Conservation (phyloP, 2,888 invertebrate species). For the Tipula lateralis region DNA sequence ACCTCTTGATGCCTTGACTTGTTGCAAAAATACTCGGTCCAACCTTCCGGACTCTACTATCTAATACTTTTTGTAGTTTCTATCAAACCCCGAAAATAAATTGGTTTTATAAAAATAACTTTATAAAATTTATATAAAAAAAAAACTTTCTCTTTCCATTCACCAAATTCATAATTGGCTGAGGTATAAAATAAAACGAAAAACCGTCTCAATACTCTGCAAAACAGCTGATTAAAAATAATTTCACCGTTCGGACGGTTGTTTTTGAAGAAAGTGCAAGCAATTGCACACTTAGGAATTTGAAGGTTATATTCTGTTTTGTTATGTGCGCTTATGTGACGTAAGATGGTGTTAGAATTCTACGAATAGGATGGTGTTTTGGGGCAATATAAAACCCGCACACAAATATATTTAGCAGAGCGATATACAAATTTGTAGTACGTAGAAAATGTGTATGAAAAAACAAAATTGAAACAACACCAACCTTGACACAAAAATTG, state of each 20-base stretch:
- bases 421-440: neutral
- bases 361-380: neutral
- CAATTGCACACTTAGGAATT: neutral
- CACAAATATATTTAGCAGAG: neutral
- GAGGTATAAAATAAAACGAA: neutral
- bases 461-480: neutral
- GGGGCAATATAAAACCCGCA: neutral
- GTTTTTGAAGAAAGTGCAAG: slow-evolving; percentile 3
- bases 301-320: neutral
- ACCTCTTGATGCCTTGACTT: neutral
- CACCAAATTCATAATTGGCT: slow-evolving; percentile 1
- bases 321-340: neutral
- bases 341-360: no score
- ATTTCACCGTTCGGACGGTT: neutral
- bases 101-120: neutral
- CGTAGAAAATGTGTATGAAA: neutral
- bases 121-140: neutral
- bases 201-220: neutral
- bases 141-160: slow-evolving; percentile 11
- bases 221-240: neutral
- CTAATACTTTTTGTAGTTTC: neutral
- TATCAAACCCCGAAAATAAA: neutral
- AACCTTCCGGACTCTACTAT: neutral
- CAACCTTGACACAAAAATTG: slow-evolving; percentile 19
- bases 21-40: neutral